Conservation (phyloP, 2,113 vertebrate species). For the Lepisosteus osseus region DNA sequence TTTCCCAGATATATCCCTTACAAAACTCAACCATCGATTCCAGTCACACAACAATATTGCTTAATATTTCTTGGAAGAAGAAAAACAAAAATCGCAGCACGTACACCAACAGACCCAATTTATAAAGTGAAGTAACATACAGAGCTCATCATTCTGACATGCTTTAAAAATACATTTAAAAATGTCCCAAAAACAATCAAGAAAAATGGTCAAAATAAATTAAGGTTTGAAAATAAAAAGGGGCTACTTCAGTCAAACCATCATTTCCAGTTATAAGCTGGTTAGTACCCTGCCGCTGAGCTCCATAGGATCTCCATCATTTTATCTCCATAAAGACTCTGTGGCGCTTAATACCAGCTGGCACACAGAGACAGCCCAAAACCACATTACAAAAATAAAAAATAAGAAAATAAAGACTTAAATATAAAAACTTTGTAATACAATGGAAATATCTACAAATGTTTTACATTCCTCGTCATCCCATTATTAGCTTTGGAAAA, state of each 20-base stretch:
- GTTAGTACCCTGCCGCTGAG: neutral
- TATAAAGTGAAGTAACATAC: neutral
- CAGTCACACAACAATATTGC: constrained; percentile 9
- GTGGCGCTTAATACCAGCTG: no score
- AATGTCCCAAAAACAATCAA: neutral
- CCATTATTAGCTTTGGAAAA: no score
- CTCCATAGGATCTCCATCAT: no score
- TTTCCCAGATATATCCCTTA: no score
- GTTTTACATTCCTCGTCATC: no score
- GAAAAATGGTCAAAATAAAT: neutral
- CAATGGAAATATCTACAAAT: no score
- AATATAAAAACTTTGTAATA: neutral
- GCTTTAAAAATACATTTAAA: neutral
- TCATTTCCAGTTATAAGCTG: neutral
- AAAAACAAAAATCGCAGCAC: neutral
- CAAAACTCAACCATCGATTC: neutral
- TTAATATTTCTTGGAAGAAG: neutral
- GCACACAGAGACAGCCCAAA: no score
- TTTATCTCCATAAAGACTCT: no score
- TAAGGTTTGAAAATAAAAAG: neutral
- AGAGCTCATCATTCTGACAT: neutral
- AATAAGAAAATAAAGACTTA: neutral
- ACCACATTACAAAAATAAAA: neutral
- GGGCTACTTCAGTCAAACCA: neutral
- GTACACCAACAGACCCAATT: neutral